These are phyloP conservation scores for Encarsia formosa DNA, from an alignment of 2,888 invertebrate genomes.

Conservation along the genomic window DNA sequence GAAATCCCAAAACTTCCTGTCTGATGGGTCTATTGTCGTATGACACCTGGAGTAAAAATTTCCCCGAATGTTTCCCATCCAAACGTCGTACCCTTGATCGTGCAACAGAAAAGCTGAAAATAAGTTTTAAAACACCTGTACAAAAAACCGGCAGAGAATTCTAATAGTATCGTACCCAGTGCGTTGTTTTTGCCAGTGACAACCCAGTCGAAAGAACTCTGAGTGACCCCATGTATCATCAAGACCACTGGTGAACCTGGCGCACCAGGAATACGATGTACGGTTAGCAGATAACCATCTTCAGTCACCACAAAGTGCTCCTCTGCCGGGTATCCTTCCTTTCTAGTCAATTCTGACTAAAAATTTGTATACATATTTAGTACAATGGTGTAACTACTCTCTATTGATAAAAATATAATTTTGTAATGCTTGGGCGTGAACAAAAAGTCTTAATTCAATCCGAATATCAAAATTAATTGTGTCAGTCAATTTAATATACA, in stretches of 20 bases:
- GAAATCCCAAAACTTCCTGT: conserved; percentile 1
- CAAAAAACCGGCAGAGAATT: too few relatives aligned
- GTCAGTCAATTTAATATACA: too few relatives aligned
- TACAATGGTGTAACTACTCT: too few relatives aligned
- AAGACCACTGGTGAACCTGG: conserved; percentile 59
- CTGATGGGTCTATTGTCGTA: background rate
- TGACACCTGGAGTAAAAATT: background rate
- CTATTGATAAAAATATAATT: too few relatives aligned
- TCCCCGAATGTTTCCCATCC: conserved; percentile 3
- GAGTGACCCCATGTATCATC: conserved; percentile 76
- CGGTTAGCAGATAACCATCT: conserved; percentile 77
- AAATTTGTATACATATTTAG: too few relatives aligned
- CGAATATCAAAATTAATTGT: too few relatives aligned
- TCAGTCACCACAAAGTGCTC: too few relatives aligned
- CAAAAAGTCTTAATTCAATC: too few relatives aligned
- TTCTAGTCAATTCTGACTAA: conserved; percentile 55
- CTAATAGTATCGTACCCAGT: too few relatives aligned
- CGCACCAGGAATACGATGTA: conserved; percentile 73
- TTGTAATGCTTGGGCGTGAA: too few relatives aligned
- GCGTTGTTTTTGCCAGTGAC: conserved; percentile 63
- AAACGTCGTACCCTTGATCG: conserved; percentile 3
- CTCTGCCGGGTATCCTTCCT: conserved; percentile 67
- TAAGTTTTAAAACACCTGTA: background rate
- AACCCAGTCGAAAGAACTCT: conserved; percentile 76
- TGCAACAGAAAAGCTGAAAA: background rate